These are phyloP conservation scores for Hafferia zeledoni DNA, from an alignment of 2,797 vertebrate genomes.

Conservation along the genomic window DNA sequence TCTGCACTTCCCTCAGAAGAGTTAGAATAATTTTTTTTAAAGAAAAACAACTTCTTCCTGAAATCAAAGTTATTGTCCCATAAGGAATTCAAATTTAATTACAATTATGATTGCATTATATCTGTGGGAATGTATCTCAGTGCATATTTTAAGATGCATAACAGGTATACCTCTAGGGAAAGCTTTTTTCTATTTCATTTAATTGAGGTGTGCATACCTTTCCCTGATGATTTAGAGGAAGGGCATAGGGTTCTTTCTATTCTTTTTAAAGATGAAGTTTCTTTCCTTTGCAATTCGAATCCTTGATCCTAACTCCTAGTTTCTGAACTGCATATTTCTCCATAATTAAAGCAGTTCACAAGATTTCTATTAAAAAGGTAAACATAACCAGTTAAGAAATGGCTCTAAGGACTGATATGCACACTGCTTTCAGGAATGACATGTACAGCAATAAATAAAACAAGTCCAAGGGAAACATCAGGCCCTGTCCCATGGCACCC, in stretches of 20 bases:
- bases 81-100: slow-evolving; percentile 52
- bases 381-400: neutral
- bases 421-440: neutral
- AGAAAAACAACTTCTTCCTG: slow-evolving; percentile 16
- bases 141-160: slow-evolving; percentile 39
- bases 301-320: neutral
- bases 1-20: neutral
- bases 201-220: neutral
- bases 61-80: slow-evolving; percentile 11
- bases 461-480: neutral
- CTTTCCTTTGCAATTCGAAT: neutral
- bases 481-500: neutral
- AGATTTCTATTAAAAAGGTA: neutral
- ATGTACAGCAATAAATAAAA: neutral
- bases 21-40: slow-evolving; percentile 7
- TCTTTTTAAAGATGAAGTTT: neutral
- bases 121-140: slow-evolving; percentile 33
- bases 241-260: neutral
- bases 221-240: neutral
- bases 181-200: slow-evolving; percentile 32
- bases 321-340: neutral
- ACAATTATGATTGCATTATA: slow-evolving; percentile 4
- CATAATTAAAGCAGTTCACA: neutral
- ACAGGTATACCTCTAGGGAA: neutral
- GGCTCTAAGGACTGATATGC: neutral